A percentile compares a stretch with the other conserved stretches of the same genome.
These are phyloP conservation scores for Hydrocynus forskahlii DNA, from an alignment of 2,797 vertebrate species.

Conservation along the genomic window DNA sequence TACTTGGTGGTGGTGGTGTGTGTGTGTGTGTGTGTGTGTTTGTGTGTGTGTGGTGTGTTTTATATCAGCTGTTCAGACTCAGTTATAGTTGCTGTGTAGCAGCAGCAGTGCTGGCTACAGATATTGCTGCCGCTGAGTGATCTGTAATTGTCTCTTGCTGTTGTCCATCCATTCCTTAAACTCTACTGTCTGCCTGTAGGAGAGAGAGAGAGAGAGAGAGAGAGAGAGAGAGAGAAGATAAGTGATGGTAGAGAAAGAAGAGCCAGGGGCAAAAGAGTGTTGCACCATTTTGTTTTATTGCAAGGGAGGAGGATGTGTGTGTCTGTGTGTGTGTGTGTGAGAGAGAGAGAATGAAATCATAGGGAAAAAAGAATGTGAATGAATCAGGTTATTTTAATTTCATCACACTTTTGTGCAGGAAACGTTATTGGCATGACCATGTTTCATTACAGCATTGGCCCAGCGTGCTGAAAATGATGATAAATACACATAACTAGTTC, in stretches of 20 bases:
- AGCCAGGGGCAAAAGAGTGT: conserved; percentile 35
- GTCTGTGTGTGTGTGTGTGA: conserved; percentile 34
- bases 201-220: conserved; percentile 16
- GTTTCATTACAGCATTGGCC: not conserved
- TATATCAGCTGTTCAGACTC: conserved; percentile 37
- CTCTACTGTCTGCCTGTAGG: conserved; percentile 17
- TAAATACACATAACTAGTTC: conserved; percentile 22
- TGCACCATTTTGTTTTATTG: conserved; percentile 35
- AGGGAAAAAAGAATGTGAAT: conserved; percentile 27
- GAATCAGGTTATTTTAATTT: conserved; percentile 5
- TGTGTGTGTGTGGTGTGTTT: conserved; percentile 49
- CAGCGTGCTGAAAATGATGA: not conserved
- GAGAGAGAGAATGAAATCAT: conserved; percentile 17
- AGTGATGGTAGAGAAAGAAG: conserved; percentile 22
- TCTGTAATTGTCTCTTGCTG: conserved; percentile 46
- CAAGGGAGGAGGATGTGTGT: not conserved
- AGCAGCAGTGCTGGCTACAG: conserved; percentile 21
- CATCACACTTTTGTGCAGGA: not conserved
- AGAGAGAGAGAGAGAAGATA: conserved; percentile 13
- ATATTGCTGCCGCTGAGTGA: conserved; percentile 47
- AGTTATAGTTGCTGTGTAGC: conserved; percentile 32
- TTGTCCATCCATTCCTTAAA: conserved; percentile 42
- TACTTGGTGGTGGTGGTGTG: conserved; percentile 3
- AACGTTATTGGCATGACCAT: not conserved
- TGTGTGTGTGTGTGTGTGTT: conserved; percentile 24